These are phyloP conservation scores for Microplitis manilae DNA, from an alignment of 2,888 invertebrate species.

Conservation along the genomic window DNA sequence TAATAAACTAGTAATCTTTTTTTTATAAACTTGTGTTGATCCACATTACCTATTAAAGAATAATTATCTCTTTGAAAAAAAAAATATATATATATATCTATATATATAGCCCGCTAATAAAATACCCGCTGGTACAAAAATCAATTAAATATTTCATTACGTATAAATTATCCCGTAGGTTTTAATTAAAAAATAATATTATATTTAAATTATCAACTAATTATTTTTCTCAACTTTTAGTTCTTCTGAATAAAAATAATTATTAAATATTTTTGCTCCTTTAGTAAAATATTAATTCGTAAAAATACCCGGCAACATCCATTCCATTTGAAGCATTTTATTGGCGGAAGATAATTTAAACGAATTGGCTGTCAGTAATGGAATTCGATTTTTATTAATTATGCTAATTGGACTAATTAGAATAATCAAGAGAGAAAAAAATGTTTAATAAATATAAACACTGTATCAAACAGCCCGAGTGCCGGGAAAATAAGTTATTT, in stretches of 20 bases:
- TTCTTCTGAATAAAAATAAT: neutral
- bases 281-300: neutral
- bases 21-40: slow-evolving; percentile 3
- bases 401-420: neutral
- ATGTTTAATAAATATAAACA: neutral
- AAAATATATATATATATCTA: neutral
- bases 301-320: neutral
- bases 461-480: too few species aligned
- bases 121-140: neutral
- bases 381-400: neutral
- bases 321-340: neutral
- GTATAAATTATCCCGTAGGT: neutral
- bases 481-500: too few species aligned
- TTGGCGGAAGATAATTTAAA: neutral
- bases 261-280: neutral
- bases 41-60: neutral
- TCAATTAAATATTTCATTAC: neutral
- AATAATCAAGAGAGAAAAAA: neutral
- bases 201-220: neutral
- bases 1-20: neutral
- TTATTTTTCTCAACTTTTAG: neutral
- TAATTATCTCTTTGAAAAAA: neutral
- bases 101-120: neutral
- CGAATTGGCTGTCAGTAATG: neutral
- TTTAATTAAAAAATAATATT: slow-evolving; percentile 2